Evolutionary conservation across 1,140 invertebrate genomes (phyloP).

Genomic region (Dendroctonus valens): DNA sequence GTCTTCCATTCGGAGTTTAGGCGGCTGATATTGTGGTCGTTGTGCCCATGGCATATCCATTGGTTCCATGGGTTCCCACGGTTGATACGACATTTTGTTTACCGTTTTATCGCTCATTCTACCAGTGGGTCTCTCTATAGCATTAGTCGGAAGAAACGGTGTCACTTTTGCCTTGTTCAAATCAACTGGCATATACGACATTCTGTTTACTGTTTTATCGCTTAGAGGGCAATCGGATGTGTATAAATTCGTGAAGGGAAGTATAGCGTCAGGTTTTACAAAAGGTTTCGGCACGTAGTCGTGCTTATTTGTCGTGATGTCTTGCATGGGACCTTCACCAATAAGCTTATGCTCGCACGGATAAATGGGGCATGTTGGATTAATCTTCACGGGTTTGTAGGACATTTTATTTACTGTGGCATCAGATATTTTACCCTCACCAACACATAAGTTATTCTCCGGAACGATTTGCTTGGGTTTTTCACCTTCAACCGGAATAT

Average conservation of each 20-base stretch:
- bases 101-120: conserved; percentile 59
- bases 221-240: conserved; percentile 49
- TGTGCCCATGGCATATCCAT: conserved; percentile 52
- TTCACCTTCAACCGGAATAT: conserved; percentile 51
- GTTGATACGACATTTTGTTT: conserved; percentile 58
- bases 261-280: conserved; percentile 46
- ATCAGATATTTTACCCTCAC: conserved; percentile 50
- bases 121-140: conserved; percentile 53
- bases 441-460: conserved; percentile 48
- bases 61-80: conserved; percentile 50
- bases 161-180: conserved; percentile 51
- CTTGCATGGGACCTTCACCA: conserved; percentile 68
- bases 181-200: conserved; percentile 56
- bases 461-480: conserved; percentile 49
- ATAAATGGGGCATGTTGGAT: conserved; percentile 45
- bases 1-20: conserved; percentile 50
- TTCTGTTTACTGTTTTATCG: conserved; percentile 54
- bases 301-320: conserved; percentile 68
- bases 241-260: conserved; percentile 52
- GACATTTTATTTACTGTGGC: conserved; percentile 61
- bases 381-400: conserved; percentile 54
- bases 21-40: conserved; percentile 48
- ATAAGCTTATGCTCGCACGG: conserved; percentile 48
- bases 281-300: conserved; percentile 68
- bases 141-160: conserved; percentile 50